Percentiles rank a stretch among this genome's conserved stretches.
Evolutionary conservation across 2,797 vertebrate species (phyloP).

Genomic region (Manis crassicaudata): DNA sequence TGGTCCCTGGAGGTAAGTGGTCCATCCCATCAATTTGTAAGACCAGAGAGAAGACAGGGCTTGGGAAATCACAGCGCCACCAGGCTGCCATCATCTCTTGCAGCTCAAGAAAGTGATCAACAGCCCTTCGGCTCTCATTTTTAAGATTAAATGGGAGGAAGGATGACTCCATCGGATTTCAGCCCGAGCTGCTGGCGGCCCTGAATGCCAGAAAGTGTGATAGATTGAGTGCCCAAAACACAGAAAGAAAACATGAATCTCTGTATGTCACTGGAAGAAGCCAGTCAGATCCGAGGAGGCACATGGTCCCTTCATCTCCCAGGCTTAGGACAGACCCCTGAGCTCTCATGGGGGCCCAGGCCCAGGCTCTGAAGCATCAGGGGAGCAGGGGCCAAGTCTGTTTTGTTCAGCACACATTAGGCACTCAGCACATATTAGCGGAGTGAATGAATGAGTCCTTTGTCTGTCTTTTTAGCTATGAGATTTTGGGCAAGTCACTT

Average conservation of each 20-base stretch:
- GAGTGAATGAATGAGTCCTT: neutral
- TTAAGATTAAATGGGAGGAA: constrained; percentile 27
- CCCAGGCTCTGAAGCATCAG: neutral
- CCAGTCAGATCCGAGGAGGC: neutral
- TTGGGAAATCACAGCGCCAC: constrained; percentile 49
- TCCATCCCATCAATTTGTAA: constrained; percentile 35
- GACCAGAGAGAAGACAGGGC: neutral
- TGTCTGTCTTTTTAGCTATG: neutral
- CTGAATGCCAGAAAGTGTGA: neutral
- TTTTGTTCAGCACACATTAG: neutral
- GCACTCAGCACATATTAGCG: neutral
- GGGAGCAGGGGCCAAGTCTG: too few species aligned
- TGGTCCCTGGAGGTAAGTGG: constrained; percentile 26
- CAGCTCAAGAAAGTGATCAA: constrained; percentile 36
- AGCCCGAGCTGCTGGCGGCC: neutral
- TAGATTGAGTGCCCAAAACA: neutral
- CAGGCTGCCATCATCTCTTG: neutral
- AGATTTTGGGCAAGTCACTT: neutral
- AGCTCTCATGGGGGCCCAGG: neutral
- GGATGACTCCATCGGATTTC: neutral
- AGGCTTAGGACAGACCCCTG: neutral
- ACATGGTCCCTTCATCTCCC: rapidly evolving
- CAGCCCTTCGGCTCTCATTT: neutral
- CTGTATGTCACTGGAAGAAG: neutral
- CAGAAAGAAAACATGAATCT: neutral